Percentiles rank a stretch among this genome's conserved stretches.
These are phyloP conservation scores for Steinernema feltiae DNA, from an alignment of 1,140 invertebrate species.

Conservation along the genomic window DNA sequence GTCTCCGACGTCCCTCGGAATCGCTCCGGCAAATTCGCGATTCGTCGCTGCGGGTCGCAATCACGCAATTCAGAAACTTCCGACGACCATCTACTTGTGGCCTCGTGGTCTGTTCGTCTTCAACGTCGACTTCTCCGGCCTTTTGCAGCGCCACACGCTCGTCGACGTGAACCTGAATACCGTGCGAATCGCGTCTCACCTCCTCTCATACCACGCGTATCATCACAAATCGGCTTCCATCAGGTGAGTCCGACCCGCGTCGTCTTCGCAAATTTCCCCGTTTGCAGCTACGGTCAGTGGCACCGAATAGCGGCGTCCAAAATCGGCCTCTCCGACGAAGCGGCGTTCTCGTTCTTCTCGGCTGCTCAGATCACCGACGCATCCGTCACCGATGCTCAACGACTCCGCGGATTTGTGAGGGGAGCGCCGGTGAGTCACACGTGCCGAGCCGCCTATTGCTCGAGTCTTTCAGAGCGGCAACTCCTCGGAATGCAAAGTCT, in stretches of 20 bases:
- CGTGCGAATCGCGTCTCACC: not conserved
- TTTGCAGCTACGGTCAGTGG: not conserved
- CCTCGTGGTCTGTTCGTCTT: not conserved
- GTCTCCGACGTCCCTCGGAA: not conserved
- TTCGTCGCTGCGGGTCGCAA: not conserved
- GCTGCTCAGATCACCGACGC: not conserved
- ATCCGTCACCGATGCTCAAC: not conserved
- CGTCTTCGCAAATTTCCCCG: not conserved
- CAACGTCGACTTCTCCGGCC: not conserved
- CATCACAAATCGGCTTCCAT: not conserved
- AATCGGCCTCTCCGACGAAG: not conserved
- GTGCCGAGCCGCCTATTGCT: too few relatives aligned
- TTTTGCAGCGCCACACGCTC: not conserved
- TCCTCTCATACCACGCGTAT: not conserved
- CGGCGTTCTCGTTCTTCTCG: not conserved
- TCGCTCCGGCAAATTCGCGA: not conserved
- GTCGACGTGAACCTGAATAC: not conserved
- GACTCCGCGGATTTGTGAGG: not conserved
- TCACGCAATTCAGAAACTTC: not conserved
- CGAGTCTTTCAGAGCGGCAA: not conserved
- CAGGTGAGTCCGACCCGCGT: not conserved
- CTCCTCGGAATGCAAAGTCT: not conserved
- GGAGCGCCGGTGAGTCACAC: not conserved
- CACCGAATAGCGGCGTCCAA: not conserved
- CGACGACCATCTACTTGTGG: not conserved